These are phyloP conservation scores for Meloidogyne floridensis DNA, from an alignment of 1,140 invertebrate species.

Conservation along the genomic window DNA sequence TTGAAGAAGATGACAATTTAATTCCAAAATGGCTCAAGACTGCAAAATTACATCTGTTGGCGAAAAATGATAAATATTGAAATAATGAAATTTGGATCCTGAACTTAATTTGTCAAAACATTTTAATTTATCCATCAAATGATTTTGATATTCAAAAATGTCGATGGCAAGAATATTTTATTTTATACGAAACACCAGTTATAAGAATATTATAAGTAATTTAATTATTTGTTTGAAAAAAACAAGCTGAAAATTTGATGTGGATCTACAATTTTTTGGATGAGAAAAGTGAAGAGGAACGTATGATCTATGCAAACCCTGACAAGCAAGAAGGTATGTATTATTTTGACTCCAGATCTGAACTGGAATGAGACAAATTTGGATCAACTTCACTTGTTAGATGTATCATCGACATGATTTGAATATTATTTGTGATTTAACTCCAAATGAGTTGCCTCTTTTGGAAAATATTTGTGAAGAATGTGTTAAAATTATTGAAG, in stretches of 20 bases:
- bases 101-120: constrained; percentile 71
- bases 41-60: too few species aligned
- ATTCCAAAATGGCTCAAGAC: too few species aligned
- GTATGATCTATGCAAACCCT: constrained; percentile 81
- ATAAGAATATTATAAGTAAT: constrained; percentile 77
- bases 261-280: constrained; percentile 97
- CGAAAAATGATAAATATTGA: too few species aligned
- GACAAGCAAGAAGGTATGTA: constrained; percentile 76
- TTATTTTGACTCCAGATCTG: constrained; percentile 82
- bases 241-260: constrained; percentile 48
- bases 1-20: too few species aligned
- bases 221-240: constrained; percentile 73
- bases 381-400: constrained; percentile 81
- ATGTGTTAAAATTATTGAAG: constrained; percentile 31
- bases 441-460: constrained; percentile 40
- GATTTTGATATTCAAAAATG: constrained; percentile 88
- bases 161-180: constrained; percentile 73
- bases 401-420: constrained; percentile 76
- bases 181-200: constrained; percentile 83
- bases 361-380: constrained; percentile 79
- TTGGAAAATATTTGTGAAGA: constrained; percentile 52
- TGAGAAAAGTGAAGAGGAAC: constrained; percentile 83
- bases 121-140: constrained; percentile 89
- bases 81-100: too few species aligned
- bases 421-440: constrained; percentile 72